Percentiles rank a stretch among this genome's conserved stretches.
These are phyloP conservation scores for Machimus rusticus DNA, from an alignment of 2,888 invertebrate genomes.

Conservation along the genomic window DNA sequence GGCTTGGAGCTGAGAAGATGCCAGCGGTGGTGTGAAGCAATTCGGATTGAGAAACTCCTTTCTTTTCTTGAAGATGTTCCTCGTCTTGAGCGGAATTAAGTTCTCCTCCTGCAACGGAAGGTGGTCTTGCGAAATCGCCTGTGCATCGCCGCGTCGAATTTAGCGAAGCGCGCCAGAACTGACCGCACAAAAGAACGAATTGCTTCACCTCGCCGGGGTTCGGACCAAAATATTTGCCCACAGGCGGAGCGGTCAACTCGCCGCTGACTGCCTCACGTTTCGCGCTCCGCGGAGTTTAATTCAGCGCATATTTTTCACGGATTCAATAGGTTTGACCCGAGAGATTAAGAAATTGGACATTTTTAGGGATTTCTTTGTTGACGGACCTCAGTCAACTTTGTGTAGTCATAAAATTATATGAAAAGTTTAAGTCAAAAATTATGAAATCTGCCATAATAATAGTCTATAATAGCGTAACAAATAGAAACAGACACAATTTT, in stretches of 20 bases:
- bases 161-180: not conserved
- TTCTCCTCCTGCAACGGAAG: not conserved
- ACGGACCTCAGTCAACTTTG: no score
- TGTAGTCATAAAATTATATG: no score
- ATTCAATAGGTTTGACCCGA: not conserved
- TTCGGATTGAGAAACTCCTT: not conserved
- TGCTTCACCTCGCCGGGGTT: not conserved
- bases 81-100: not conserved
- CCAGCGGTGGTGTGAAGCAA: not conserved
- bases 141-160: not conserved
- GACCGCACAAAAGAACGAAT: not conserved
- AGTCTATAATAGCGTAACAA: no score
- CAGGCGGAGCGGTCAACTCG: not conserved
- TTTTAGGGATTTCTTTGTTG: not conserved
- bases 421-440: no score
- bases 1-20: not conserved
- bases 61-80: not conserved
- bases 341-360: not conserved
- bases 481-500: no score
- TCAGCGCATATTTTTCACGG: not conserved
- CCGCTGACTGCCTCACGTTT: not conserved
- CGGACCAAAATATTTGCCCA: not conserved
- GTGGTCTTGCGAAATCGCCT: not conserved
- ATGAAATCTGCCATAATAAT: no score
- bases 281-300: not conserved